Base-by-base conservation (phyloP, 2,113 vertebrate genomes). In the Sebastes schlegelii region DNA sequence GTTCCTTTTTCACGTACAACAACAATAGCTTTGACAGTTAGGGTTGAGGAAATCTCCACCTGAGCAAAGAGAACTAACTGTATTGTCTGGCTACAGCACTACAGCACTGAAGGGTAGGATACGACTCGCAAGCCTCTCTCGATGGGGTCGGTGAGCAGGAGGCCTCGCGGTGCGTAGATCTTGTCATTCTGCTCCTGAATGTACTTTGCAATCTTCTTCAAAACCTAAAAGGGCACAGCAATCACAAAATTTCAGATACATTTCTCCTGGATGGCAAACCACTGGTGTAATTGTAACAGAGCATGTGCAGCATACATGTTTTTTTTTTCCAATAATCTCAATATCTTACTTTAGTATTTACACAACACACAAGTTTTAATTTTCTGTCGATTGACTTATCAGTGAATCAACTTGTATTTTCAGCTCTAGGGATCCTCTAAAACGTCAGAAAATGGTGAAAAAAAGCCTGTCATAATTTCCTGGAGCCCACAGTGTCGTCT, bases 111-210 rank as follows among this genome's bases (percentile, higher is more conserved):
- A 14, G 12, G 40, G 55, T 70, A 98, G 97, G 98, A 99, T 99
- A 99, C 97, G 0, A 99, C 98, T 70, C 98, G 94, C 94, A 99
- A 97, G 65, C 98, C 98, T 49, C 98, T 96, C 79, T 99, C 98
- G 77, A 99, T 96, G 0, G 98, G 98, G 83, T 99, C 97, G 0
- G 98, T 99, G 82, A 99, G 96, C 88, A 99, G 93, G 49, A 99
- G 95, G 9, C 98, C 98, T 80, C 97, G 95, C 0, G 97, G 98
- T 0, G 96, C 96, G 2, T 98, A 99, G 89, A 99, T 95, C 94
- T 99, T 99, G 94, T 99, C 97, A 0, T 99, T 99, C 94, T 99
- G 98, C 87, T 99, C 98, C 90, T 98, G 98, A 79, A 99, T 98
- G 80, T 97, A 99, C 74, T 97, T 97, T 12, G 98, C 97, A 79